Conservation (phyloP, 1,140 invertebrate species). For the Drosophila hydei region DNA sequence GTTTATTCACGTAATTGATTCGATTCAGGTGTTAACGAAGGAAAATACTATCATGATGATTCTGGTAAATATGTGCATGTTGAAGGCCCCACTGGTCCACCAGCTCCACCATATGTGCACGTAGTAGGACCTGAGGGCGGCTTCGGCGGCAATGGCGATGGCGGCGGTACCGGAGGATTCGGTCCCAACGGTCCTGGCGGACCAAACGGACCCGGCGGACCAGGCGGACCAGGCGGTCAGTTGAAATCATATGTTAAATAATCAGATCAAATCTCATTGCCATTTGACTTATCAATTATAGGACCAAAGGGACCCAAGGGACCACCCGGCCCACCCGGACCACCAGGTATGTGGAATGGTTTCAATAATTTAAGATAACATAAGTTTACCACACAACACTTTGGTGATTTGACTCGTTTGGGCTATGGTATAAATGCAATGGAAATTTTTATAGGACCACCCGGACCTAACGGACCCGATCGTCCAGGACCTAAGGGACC, state of each 20-base stretch:
- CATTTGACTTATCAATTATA: not conserved
- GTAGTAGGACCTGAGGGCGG: conserved; percentile 82
- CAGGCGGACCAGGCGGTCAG: conserved; percentile 70
- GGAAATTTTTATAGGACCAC: conserved; percentile 53
- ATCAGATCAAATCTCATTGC: not conserved
- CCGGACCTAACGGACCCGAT: conserved; percentile 64
- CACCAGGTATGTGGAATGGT: conserved; percentile 55
- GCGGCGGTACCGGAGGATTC: conserved; percentile 66
- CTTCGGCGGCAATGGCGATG: conserved; percentile 68
- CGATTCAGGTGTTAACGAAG: conserved; percentile 66
- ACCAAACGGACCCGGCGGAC: conserved; percentile 73
- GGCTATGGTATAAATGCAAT: conserved; percentile 4
- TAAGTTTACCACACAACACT: too few relatives aligned
- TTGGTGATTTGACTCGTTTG: not conserved
- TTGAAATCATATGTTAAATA: not conserved
- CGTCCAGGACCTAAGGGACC: conserved; percentile 57
- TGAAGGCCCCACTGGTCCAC: conserved; percentile 84
- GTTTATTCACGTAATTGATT: not conserved
- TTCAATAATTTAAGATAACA: not conserved
- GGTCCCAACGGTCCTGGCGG: conserved; percentile 77
- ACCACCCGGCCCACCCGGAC: conserved; percentile 77
- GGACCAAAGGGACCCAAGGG: conserved; percentile 72
- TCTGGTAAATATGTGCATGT: conserved; percentile 85
- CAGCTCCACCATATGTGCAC: conserved; percentile 85
- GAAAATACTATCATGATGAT: conserved; percentile 85